Conservation (phyloP, 1,140 invertebrate genomes). For the Cyclina sinensis region DNA sequence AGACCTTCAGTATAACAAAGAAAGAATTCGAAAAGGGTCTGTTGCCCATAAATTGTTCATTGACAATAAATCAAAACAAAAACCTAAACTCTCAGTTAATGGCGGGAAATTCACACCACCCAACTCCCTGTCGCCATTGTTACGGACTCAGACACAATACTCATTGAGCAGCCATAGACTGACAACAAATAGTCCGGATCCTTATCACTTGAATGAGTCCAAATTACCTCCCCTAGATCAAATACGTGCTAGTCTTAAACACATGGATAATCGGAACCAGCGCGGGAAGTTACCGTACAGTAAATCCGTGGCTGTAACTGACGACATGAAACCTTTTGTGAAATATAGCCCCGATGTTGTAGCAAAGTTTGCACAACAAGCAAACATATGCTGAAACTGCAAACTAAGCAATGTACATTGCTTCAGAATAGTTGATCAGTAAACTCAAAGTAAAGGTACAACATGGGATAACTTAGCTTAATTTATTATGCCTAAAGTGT, state of each 20-base stretch:
- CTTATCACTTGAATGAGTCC: constrained; percentile 63
- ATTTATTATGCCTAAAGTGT: too few relatives aligned
- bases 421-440: too few relatives aligned
- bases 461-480: too few relatives aligned
- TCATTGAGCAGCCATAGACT: constrained; percentile 80
- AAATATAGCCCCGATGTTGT: constrained; percentile 81
- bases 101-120: constrained; percentile 79
- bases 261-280: constrained; percentile 72
- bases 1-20: constrained; percentile 73
- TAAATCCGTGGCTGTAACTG: constrained; percentile 69
- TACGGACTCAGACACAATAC: constrained; percentile 82
- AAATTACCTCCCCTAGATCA: constrained; percentile 81
- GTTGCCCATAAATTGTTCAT: constrained; percentile 77
- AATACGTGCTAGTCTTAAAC: constrained; percentile 75
- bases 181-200: constrained; percentile 82
- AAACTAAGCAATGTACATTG: too few relatives aligned
- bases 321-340: constrained; percentile 81
- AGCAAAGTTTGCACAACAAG: constrained; percentile 58
- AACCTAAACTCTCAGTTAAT: constrained; percentile 75
- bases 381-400: constrained; percentile 53
- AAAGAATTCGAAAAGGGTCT: constrained; percentile 82
- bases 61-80: constrained; percentile 62
- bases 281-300: constrained; percentile 52
- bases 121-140: constrained; percentile 74
- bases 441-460: too few relatives aligned